phyloP scores from a whole-genome alignment of 2,113 vertebrate species.

The Corythoichthys haematopterus region DNA sequence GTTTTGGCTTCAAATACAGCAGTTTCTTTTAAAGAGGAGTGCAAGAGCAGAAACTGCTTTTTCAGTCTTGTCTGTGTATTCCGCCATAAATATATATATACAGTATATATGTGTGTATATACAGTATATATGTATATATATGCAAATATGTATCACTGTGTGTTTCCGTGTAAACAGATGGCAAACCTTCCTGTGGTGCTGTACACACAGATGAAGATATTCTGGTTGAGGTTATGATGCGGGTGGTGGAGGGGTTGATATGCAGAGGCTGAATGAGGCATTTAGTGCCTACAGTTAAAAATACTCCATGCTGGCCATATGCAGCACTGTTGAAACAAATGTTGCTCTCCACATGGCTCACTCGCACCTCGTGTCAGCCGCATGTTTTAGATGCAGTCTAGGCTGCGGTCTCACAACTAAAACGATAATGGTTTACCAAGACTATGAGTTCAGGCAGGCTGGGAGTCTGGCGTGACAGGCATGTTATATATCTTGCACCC shows the following conservation, averaged over 20 bases:
- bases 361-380: conserved; percentile 26
- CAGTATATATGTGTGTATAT: conserved; percentile 3
- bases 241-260: conserved; percentile 45
- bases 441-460: conserved; percentile 43
- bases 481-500: conserved; percentile 37
- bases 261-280: conserved; percentile 64
- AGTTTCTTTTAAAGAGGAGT: no score
- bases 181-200: conserved; percentile 58
- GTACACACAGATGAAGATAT: conserved; percentile 68
- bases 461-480: conserved; percentile 52
- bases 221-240: conserved; percentile 65
- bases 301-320: conserved; percentile 43
- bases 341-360: conserved; percentile 12
- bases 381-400: conserved; percentile 52
- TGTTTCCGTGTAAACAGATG: conserved; percentile 64
- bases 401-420: conserved; percentile 48
- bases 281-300: conserved; percentile 72
- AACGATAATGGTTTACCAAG: conserved; percentile 71
- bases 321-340: conserved; percentile 36
- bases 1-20: no score
- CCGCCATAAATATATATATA: no score
- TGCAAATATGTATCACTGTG: conserved; percentile 22
- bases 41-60: no score
- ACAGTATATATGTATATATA: conserved; percentile 19
- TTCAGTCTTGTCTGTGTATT: no score